A percentile compares a stretch with the other conserved stretches of the same genome.
These are phyloP conservation scores for Drosophila quinaria DNA, from an alignment of 2,888 invertebrate species.

Conservation along the genomic window DNA sequence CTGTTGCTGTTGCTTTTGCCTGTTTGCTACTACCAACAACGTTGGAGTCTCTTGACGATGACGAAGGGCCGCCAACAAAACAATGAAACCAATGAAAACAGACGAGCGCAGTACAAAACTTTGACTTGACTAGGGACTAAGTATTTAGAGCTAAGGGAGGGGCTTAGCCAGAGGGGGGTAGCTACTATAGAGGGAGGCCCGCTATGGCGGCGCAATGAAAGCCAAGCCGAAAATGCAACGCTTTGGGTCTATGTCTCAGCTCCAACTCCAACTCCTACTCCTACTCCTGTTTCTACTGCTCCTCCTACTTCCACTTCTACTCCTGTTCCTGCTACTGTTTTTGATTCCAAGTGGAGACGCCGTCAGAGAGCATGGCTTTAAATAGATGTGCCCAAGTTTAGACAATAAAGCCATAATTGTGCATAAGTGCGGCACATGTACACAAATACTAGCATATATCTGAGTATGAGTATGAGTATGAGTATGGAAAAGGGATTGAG, in stretches of 20 bases:
- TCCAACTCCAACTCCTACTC: conserved; percentile 3
- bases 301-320: neutral
- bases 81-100: conserved; percentile 64
- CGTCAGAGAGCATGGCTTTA: conserved; percentile 67
- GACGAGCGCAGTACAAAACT: conserved; percentile 29
- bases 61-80: conserved; percentile 82
- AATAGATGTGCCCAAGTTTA: conserved; percentile 82
- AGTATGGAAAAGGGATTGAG: conserved; percentile 31
- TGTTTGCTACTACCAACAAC: conserved; percentile 13
- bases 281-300: neutral
- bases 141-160: neutral
- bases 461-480: neutral
- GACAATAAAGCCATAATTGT: conserved; percentile 81
- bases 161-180: neutral
- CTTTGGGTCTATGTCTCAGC: conserved; percentile 55
- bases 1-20: conserved; percentile 9
- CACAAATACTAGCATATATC: conserved; percentile 14
- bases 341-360: conserved; percentile 30
- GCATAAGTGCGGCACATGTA: conserved; percentile 66
- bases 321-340: conserved; percentile 2
- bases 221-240: conserved; percentile 81
- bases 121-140: conserved; percentile 40
- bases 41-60: conserved; percentile 64
- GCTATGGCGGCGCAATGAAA: conserved; percentile 80
- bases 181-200: conserved; percentile 33